These are phyloP conservation scores for Idaea aversata DNA, from an alignment of 2,888 invertebrate genomes.

Conservation along the genomic window DNA sequence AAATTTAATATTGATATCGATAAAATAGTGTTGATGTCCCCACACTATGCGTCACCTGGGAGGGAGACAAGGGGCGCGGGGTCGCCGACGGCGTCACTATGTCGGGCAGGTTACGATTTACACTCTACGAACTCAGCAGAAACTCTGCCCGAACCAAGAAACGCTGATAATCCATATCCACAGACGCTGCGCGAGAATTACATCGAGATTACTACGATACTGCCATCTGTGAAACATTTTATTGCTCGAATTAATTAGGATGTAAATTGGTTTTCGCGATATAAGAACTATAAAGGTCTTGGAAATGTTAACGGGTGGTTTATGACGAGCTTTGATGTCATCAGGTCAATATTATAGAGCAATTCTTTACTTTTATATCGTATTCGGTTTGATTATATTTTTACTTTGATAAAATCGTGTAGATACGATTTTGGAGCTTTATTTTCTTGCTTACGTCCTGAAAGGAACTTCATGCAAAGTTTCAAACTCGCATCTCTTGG, in stretches of 20 bases:
- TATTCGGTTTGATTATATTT: neutral
- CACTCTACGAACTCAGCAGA: conserved; percentile 78
- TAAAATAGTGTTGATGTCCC: neutral
- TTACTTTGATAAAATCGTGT: neutral
- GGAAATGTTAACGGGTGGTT: conserved; percentile 13
- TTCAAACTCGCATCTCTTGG: no score
- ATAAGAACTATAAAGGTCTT: conserved; percentile 15
- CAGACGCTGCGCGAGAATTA: conserved; percentile 71
- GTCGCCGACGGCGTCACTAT: conserved; percentile 66
- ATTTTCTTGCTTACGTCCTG: no score
- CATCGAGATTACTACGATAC: conserved; percentile 68
- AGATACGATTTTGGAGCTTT: no score
- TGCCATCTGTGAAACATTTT: conserved; percentile 53
- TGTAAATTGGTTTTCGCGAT: conserved; percentile 39
- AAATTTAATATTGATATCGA: neutral
- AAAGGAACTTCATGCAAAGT: no score
- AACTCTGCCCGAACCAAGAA: conserved; percentile 68
- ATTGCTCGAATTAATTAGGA: conserved; percentile 58
- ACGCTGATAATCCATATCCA: conserved; percentile 76
- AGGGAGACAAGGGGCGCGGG: conserved; percentile 51
- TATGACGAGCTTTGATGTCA: conserved; percentile 11
- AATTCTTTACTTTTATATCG: neutral
- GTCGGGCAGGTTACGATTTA: conserved; percentile 81
- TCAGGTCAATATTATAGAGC: neutral
- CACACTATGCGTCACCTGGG: conserved; percentile 64